Conservation (phyloP, 2,797 vertebrate species). For the Phyllotis vaccarum region DNA sequence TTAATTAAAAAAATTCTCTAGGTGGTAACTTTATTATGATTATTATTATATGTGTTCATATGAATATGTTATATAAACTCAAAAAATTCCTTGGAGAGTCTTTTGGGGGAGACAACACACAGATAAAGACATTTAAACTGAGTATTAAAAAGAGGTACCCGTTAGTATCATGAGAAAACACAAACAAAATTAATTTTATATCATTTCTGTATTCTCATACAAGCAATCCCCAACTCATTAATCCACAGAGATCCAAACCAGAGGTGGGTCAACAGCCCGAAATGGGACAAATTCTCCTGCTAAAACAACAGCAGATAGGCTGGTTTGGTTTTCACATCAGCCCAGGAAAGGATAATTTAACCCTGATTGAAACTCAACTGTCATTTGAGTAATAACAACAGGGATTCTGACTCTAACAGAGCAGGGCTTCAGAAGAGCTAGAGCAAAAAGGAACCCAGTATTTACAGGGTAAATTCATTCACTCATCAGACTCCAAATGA, state of each 20-base stretch:
- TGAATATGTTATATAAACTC: background rate
- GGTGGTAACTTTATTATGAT: background rate
- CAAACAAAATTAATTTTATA: background rate
- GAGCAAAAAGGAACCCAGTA: conserved; percentile 10
- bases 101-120: background rate
- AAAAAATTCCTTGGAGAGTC: background rate
- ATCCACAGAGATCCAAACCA: background rate
- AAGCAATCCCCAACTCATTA: background rate
- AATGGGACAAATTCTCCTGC: background rate
- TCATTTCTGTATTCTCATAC: conserved; percentile 42
- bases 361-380: background rate
- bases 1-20: too few species aligned
- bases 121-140: conserved; percentile 20
- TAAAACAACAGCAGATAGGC: background rate
- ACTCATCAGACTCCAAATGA: conserved; percentile 3
- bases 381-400: background rate
- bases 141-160: background rate
- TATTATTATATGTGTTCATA: background rate
- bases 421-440: conserved; percentile 22
- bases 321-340: background rate
- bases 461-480: conserved; percentile 32
- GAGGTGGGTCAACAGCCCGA: background rate
- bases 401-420: background rate
- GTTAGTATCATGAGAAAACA: background rate
- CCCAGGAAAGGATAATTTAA: background rate